Evolutionary conservation across 2,113 vertebrate genomes (phyloP).

Genomic region (Microcebus tavaratra): DNA sequence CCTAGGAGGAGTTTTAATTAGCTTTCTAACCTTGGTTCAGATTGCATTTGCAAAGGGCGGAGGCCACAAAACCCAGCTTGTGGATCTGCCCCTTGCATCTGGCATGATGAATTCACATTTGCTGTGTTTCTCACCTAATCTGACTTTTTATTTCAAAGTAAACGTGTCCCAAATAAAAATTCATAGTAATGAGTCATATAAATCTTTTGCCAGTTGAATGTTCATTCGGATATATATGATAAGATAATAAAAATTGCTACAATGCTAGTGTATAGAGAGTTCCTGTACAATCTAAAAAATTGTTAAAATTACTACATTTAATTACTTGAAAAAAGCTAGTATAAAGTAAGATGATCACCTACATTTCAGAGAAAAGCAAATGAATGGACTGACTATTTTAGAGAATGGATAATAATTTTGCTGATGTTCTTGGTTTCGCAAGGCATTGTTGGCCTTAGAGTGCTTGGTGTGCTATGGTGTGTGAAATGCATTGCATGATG

Average conservation of each 20-base stretch:
- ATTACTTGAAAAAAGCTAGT: neutral
- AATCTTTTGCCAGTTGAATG: neutral
- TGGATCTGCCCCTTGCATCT: rapidly evolving
- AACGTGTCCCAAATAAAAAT: neutral
- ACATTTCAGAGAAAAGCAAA: neutral
- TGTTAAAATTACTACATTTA: neutral
- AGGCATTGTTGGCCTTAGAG: neutral
- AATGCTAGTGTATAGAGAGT: too few relatives aligned
- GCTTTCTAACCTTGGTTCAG: neutral
- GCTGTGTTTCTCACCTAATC: neutral
- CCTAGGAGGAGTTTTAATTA: neutral
- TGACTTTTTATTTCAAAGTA: neutral
- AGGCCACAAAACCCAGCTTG: rapidly evolving
- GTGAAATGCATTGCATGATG: rapidly evolving
- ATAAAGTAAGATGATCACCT: neutral
- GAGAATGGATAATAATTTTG: neutral
- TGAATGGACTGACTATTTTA: neutral
- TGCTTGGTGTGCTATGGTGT: neutral
- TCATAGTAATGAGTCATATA: neutral
- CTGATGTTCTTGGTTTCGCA: neutral
- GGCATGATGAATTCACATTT: rapidly evolving
- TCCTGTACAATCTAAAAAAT: neutral
- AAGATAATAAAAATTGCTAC: neutral
- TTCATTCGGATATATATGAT: neutral
- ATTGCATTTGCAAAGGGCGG: neutral